A percentile compares a stretch with the other conserved stretches of the same genome.
Conservation (phyloP, 2,113 vertebrate species). For the Regulus satrapa region DNA sequence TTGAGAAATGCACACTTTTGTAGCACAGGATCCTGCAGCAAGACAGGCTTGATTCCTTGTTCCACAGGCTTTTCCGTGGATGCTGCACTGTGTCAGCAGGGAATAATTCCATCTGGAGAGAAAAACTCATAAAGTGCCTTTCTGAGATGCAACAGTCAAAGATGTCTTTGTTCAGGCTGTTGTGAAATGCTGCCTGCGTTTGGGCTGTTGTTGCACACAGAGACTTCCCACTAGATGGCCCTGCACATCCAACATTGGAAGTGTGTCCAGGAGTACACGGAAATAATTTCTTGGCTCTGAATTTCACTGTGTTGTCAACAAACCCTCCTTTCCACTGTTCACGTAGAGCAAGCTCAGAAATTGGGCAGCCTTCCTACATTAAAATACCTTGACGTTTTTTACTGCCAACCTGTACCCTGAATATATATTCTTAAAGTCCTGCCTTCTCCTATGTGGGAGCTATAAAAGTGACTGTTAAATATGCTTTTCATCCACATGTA, state of each 20-base stretch:
- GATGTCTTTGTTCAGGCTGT: not conserved
- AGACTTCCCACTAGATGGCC: conserved; percentile 46
- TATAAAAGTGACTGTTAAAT: not conserved
- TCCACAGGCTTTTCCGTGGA: not conserved
- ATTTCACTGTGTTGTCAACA: not conserved
- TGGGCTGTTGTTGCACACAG: not conserved
- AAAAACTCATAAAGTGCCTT: not conserved
- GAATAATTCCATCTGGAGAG: not conserved
- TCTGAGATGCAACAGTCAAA: not conserved
- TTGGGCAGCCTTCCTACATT: not conserved
- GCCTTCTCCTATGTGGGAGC: fast-evolving
- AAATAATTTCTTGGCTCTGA: not conserved
- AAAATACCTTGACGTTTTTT: not conserved
- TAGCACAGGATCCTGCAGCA: not conserved
- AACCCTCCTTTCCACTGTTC: not conserved
- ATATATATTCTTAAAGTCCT: not conserved
- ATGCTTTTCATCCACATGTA: not conserved
- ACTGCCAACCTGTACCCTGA: not conserved
- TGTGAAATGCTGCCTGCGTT: not conserved
- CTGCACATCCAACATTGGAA: not conserved
- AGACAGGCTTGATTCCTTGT: not conserved
- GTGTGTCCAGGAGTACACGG: not conserved
- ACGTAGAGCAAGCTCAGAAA: not conserved
- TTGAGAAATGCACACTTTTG: not conserved
- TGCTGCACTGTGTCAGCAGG: not conserved